Base-by-base conservation (phyloP, 2,888 invertebrate genomes). In the Tetrapedia diversipes region DNA sequence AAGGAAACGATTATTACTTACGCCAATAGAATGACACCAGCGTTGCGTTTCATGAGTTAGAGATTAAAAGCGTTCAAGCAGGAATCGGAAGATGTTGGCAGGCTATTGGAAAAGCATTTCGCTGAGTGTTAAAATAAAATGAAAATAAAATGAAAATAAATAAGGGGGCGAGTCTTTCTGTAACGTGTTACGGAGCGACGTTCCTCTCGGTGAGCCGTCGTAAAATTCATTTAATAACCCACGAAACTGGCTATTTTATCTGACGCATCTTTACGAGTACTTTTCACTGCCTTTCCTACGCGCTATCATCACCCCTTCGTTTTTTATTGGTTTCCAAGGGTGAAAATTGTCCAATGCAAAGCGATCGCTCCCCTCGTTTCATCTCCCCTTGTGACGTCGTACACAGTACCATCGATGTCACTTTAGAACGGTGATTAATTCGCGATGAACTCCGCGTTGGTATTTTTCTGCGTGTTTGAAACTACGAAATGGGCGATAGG, bases 151-250 rank as follows among this genome's bases (percentile, higher is more conserved):
- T 1, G 29, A 19, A 43, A 14, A 11, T 11, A 43, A 32, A n/a
- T 24, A 51, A 29, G n/a, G n/a, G 10, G 16, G 22, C 7, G 19
- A 27, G 16, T 8, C 14, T 24, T 34, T n/a, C 7, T 34, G 54
- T 32, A 24, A 65, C 24, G 39, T 22, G 32, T 34, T n/a, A 16
- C 19, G 32, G 24, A 4, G 4, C n/a, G n/a, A 27, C 27, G n/a
- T 22, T n/a, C 3, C 0, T 4, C 37, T 2, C 34, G 16, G 19
- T 22, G 39, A 54, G 41, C 16, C 24, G 27, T 14, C 67, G 59
- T 74, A 47, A 74, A 67, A 63, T 74, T 77, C 53, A 74, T 67
- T 74, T 74, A 67, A 63, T 53, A 66, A 43, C 73, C 49, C 37
- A 61, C 41, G 14, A 45, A 54, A 73, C 43, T 19, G 56, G 27